These are phyloP conservation scores for Platynereis dumerilii DNA, from an alignment of 2,888 invertebrate genomes.

Conservation along the genomic window DNA sequence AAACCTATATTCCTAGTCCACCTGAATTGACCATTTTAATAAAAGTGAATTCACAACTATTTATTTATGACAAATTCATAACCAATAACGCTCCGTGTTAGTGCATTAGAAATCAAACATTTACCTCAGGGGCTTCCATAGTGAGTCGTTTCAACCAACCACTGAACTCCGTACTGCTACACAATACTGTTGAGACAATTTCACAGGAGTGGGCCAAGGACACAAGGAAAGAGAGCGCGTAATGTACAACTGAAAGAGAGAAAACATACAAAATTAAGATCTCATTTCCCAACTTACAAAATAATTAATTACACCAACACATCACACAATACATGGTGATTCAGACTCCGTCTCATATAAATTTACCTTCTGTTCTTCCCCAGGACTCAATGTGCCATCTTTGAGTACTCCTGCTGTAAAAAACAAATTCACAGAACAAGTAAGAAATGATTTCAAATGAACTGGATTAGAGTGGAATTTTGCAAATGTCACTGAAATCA, in stretches of 20 bases:
- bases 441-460: neutral
- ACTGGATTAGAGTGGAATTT: neutral
- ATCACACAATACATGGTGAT: no score
- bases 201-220: constrained; percentile 91
- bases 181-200: constrained; percentile 77
- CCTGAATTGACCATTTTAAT: no score
- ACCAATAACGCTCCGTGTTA: no score
- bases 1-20: no score
- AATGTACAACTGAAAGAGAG: constrained; percentile 75
- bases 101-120: no score
- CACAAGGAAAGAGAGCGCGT: constrained; percentile 88
- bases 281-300: neutral
- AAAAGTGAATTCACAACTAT: no score
- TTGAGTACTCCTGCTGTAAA: constrained; percentile 9
- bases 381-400: constrained; percentile 34
- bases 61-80: no score
- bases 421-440: constrained; percentile 2
- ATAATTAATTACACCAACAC: no score
- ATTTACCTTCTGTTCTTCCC: constrained; percentile 71
- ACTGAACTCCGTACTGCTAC: constrained; percentile 72
- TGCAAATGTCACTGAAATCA: neutral
- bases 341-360: neutral
- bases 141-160: constrained; percentile 84
- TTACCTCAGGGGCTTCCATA: constrained; percentile 84
- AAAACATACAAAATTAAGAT: neutral